Conservation (phyloP, 1,140 invertebrate species). For the Drosophila dunni region DNA sequence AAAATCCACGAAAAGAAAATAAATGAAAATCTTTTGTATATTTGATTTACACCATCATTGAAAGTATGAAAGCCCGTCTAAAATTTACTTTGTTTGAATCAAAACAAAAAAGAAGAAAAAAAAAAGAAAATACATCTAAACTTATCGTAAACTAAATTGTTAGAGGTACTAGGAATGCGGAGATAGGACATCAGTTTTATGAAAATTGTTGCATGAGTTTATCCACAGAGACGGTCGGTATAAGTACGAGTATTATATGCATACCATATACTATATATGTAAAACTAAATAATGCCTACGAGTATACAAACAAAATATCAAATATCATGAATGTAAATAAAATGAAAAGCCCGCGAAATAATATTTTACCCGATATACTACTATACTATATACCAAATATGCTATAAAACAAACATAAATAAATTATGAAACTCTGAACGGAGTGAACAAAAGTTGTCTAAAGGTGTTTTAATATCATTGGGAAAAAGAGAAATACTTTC, state of each 20-base stretch:
- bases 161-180: slow-evolving; percentile 35
- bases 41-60: slow-evolving; percentile 82
- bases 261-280: slow-evolving; percentile 33
- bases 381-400: slow-evolving; percentile 38
- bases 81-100: slow-evolving; percentile 21
- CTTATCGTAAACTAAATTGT: slow-evolving; percentile 28
- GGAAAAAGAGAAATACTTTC: too few relatives aligned
- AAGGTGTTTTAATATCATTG: not conserved
- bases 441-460: slow-evolving; percentile 48
- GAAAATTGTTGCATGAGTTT: slow-evolving; percentile 49
- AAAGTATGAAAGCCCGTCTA: slow-evolving; percentile 43
- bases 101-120: not conserved
- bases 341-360: slow-evolving; percentile 59
- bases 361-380: slow-evolving; percentile 73
- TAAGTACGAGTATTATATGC: slow-evolving; percentile 46
- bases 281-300: slow-evolving; percentile 11
- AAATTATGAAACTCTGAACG: slow-evolving; percentile 64
- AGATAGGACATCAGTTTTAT: slow-evolving; percentile 45
- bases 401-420: slow-evolving; percentile 52
- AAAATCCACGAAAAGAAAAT: slow-evolving; percentile 3
- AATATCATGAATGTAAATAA: slow-evolving; percentile 78
- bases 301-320: slow-evolving; percentile 29
- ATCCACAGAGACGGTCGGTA: slow-evolving; percentile 31
- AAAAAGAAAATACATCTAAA: slow-evolving; percentile 2
- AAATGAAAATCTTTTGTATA: slow-evolving; percentile 63